Conservation (phyloP, 2,113 vertebrate genomes). For the Phodopus roborovskii region DNA sequence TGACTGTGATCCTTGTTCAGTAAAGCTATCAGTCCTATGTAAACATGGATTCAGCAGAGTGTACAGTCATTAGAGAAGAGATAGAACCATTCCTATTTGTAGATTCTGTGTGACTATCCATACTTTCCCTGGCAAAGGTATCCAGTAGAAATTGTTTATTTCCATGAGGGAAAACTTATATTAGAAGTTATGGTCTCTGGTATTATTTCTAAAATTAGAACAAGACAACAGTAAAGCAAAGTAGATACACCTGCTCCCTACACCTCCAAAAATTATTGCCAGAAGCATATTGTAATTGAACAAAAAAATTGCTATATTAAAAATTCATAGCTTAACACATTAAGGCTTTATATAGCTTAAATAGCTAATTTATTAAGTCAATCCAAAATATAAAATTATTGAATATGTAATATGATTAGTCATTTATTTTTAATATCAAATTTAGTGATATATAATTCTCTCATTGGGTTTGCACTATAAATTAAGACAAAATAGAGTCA, state of each 20-base stretch:
- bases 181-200: conserved; percentile 41
- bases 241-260: conserved; percentile 47
- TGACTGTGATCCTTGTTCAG: not conserved
- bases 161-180: not conserved
- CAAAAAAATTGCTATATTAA: conserved; percentile 66
- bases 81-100: not conserved
- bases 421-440: conserved; percentile 57
- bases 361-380: conserved; percentile 65
- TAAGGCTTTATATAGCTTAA: conserved; percentile 63
- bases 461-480: conserved; percentile 47
- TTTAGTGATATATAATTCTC: conserved; percentile 40
- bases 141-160: not conserved
- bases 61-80: not conserved
- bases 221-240: not conserved
- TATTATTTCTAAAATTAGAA: conserved; percentile 65
- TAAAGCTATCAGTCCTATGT: not conserved
- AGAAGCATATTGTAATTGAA: conserved; percentile 64
- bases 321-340: conserved; percentile 68
- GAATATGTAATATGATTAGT: conserved; percentile 59
- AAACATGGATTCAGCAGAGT: not conserved
- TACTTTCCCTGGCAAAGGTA: not conserved
- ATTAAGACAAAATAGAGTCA: conserved; percentile 42
- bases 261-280: conserved; percentile 63
- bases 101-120: not conserved
- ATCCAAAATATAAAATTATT: conserved; percentile 50